Evolutionary conservation across 1,140 invertebrate species (phyloP).

Genomic region (Oscheius sp.): DNA sequence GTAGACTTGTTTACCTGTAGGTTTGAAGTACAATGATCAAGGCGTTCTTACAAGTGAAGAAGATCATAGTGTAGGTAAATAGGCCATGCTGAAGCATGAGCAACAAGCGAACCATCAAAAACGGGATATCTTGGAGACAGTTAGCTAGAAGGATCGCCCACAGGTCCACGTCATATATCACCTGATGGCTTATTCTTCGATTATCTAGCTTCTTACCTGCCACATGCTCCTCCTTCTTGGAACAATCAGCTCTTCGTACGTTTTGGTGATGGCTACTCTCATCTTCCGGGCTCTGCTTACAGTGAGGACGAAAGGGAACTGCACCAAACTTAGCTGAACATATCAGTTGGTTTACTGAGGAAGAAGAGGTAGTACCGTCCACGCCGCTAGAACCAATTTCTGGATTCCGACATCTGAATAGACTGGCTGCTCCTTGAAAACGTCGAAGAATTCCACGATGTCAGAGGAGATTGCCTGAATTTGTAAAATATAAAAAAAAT

Average conservation of each 20-base stretch:
- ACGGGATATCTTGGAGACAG: conserved; percentile 58
- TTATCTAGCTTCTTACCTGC: conserved; percentile 35
- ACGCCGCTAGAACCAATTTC: conserved; percentile 52
- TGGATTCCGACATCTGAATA: conserved; percentile 48
- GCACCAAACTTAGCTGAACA: conserved; percentile 53
- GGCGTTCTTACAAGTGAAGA: conserved; percentile 59
- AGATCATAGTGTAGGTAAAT: conserved; percentile 58
- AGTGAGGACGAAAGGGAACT: conserved; percentile 59
- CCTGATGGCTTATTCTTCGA: conserved; percentile 26
- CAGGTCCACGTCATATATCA: conserved; percentile 56
- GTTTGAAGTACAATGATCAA: conserved; percentile 59
- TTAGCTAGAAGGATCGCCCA: conserved; percentile 59
- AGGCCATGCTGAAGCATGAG: conserved; percentile 48
- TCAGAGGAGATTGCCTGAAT: conserved; percentile 72
- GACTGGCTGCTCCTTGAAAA: conserved; percentile 68
- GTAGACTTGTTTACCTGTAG: conserved; percentile 40
- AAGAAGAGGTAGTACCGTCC: conserved; percentile 48
- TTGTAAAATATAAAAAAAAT: too few relatives aligned
- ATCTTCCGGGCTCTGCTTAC: conserved; percentile 56
- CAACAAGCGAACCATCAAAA: conserved; percentile 55
- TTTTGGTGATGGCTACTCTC: conserved; percentile 54
- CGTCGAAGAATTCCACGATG: conserved; percentile 93
- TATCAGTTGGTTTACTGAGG: conserved; percentile 3
- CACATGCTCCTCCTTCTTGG: conserved; percentile 34
- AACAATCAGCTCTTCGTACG: conserved; percentile 44